Evolutionary conservation across 1,140 invertebrate genomes (phyloP).

Genomic region (Ostrea edulis): DNA sequence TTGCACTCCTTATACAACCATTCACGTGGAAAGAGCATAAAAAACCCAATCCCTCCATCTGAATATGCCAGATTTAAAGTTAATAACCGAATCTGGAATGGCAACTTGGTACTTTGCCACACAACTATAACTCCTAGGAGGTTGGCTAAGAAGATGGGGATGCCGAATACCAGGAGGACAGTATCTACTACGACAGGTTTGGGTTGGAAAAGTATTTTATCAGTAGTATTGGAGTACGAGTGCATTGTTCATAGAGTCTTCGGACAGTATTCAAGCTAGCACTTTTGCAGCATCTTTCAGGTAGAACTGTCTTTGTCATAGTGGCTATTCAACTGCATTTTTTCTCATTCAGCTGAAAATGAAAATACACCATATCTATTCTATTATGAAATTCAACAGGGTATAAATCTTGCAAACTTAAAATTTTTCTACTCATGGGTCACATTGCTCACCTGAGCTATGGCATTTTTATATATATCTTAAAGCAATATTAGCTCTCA

Average conservation of each 20-base stretch:
- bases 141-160: constrained; percentile 2
- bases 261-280: not conserved
- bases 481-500: no score
- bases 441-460: no score
- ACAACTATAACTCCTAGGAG: not conserved
- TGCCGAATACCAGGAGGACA: not conserved
- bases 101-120: not conserved
- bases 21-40: constrained; percentile 2
- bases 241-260: not conserved
- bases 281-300: not conserved
- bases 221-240: not conserved
- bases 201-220: not conserved
- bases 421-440: no score
- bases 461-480: no score
- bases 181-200: not conserved
- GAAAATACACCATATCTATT: no score
- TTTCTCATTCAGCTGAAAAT: no score
- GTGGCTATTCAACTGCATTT: no score
- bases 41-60: constrained; percentile 20
- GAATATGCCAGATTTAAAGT: constrained; percentile 6
- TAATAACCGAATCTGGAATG: constrained; percentile 25
- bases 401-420: no score
- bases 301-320: no score
- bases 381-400: no score
- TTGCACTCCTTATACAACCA: constrained; percentile 20